Base-by-base conservation (phyloP, 2,113 vertebrate species). In the Strigops habroptila region DNA sequence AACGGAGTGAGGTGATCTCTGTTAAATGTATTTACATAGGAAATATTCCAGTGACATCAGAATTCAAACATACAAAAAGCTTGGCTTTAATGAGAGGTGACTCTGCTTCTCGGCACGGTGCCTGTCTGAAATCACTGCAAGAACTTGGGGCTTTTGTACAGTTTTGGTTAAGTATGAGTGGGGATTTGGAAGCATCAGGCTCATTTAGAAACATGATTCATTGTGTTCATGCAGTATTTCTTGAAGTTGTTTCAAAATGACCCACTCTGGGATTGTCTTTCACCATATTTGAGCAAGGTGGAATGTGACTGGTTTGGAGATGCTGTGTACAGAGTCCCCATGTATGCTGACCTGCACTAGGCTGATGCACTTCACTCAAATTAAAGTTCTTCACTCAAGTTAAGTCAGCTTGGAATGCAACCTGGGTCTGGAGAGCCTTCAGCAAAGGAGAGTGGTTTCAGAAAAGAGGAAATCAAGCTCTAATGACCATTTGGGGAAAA, bases 1-100 rank as follows among this genome's bases (percentile, higher is more conserved):
- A 51, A 78, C 52, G 60, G 51, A 68, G 27, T 25, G 44, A 89
- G 69, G 44, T 70, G 81, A 48, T 91, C 63, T 82, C 55, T 84
- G 64, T 15, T 93, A 80, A 86, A 81, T 70, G 46, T 73, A 68
- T 93, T 95, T 97, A 90, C 76, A 57, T 79, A 74, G 95, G 68
- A 95, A 96, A 74, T 80, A 82, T 64, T 95, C 49, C 83, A 91
- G 65, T 93, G 94, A 70, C 60, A 77, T 85, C 55, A 81, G 87
- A 90, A 62, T 75, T 82, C 60, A 96, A 96, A 60, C 82, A 91
- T 89, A 73, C 63, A 68, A 83, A 88, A 76, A 80, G 44, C n/a
- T 96, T 73, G 75, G 85, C 88, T 88, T 82, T 84, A 82, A 76
- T 67, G 63, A 90, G 86, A 64, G 18, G 43, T 80, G 86, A 60